Conservation (phyloP, 2,888 invertebrate genomes). For the Napeogenes inachia region DNA sequence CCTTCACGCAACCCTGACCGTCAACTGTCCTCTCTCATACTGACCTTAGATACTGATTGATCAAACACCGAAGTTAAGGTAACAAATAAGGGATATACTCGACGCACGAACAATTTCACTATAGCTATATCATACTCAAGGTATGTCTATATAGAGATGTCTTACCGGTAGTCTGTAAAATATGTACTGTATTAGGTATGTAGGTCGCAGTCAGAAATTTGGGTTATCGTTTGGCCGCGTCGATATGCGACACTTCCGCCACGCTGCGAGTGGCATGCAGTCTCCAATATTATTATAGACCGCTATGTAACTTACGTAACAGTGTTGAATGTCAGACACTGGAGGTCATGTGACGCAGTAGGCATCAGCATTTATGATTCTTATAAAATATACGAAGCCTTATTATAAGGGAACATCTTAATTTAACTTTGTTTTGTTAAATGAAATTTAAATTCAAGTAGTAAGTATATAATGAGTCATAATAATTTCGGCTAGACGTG, state of each 20-base stretch:
- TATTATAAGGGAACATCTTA: too few relatives aligned
- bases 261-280: constrained; percentile 61
- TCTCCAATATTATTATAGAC: constrained; percentile 54
- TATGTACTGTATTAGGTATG: constrained; percentile 64
- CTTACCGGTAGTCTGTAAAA: constrained; percentile 52
- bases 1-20: constrained; percentile 29
- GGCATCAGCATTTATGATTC: constrained; percentile 14
- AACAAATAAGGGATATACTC: too few relatives aligned
- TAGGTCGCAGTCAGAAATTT: constrained; percentile 73
- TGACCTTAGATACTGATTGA: constrained; percentile 28
- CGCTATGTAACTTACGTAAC: constrained; percentile 51
- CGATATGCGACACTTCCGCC: constrained; percentile 71
- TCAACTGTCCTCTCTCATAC: constrained; percentile 27
- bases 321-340: constrained; percentile 46
- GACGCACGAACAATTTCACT: too few relatives aligned
- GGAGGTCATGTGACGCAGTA: constrained; percentile 44
- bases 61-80: constrained; percentile 29
- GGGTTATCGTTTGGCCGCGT: constrained; percentile 72
- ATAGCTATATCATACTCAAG: constrained; percentile 36
- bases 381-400: too few relatives aligned
- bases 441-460: constrained; percentile 10
- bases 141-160: constrained; percentile 40
- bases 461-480: constrained; percentile 35
- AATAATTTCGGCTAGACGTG: constrained; percentile 50
- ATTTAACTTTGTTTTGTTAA: too few relatives aligned